Evolutionary conservation across 2,113 vertebrate genomes (phyloP).

Genomic region (Potamarius usumacintae): DNA sequence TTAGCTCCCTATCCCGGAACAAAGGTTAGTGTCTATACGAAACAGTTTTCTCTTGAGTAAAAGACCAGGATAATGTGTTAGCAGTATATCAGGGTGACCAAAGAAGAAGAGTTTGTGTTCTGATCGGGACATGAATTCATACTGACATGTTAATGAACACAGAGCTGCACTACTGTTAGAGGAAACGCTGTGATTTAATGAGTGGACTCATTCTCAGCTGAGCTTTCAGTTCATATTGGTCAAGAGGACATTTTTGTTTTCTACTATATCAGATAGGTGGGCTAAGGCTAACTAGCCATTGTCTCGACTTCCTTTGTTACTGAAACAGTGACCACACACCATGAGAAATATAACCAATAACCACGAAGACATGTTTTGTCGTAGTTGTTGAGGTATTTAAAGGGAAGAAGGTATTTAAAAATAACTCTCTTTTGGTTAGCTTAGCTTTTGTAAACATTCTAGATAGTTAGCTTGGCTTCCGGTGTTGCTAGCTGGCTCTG

Average conservation of each 20-base stretch:
- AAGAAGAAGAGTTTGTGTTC: neutral
- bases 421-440: neutral
- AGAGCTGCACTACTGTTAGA: neutral
- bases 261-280: neutral
- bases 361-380: neutral
- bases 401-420: neutral
- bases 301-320: conserved; percentile 13
- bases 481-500: neutral
- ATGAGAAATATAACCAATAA: neutral
- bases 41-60: neutral
- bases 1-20: conserved; percentile 2
- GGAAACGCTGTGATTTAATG: neutral
- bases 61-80: neutral
- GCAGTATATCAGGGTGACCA: neutral
- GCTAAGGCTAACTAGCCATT: conserved; percentile 20
- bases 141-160: neutral
- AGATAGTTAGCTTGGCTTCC: neutral
- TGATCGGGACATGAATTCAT: neutral
- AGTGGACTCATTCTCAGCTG: neutral
- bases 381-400: neutral
- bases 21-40: conserved; percentile 12
- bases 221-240: neutral
- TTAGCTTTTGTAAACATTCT: neutral
- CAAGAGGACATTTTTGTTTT: neutral
- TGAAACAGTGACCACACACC: neutral